These are phyloP conservation scores for Oscheius onirici DNA, from an alignment of 2,888 invertebrate species.

Conservation along the genomic window DNA sequence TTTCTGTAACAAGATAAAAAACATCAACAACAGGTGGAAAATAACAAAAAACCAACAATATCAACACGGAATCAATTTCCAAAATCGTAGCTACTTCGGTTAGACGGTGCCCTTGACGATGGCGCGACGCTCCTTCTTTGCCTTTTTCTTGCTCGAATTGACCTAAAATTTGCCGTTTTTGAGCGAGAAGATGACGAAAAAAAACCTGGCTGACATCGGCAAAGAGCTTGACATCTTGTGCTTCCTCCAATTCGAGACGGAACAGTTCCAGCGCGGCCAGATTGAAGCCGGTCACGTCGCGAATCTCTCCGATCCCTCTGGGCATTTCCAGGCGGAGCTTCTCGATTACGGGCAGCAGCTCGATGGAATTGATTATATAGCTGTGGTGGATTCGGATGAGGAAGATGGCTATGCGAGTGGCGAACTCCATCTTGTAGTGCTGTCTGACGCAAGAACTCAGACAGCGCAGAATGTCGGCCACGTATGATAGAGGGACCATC, in stretches of 20 bases:
- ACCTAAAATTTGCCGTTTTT: slow-evolving; percentile 3
- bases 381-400: slow-evolving; percentile 73
- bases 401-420: slow-evolving; percentile 82
- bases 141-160: slow-evolving; percentile 39
- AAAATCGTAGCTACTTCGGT: no score
- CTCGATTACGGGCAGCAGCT: slow-evolving; percentile 79
- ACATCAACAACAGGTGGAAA: background rate
- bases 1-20: no score
- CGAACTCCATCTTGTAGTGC: slow-evolving; percentile 81
- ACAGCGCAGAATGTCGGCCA: slow-evolving; percentile 82
- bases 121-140: slow-evolving; percentile 49
- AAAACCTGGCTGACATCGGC: slow-evolving; percentile 40
- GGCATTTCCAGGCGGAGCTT: slow-evolving; percentile 78
- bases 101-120: slow-evolving; percentile 40
- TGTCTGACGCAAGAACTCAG: slow-evolving; percentile 80
- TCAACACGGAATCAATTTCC: background rate
- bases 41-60: background rate
- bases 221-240: slow-evolving; percentile 77
- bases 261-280: slow-evolving; percentile 83
- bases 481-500: slow-evolving; percentile 84
- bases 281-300: slow-evolving; percentile 85
- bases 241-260: slow-evolving; percentile 82
- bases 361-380: slow-evolving; percentile 81
- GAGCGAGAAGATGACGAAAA: background rate
- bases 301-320: slow-evolving; percentile 75